Conservation (phyloP, 2,113 vertebrate genomes). For the Oryzias woworae region DNA sequence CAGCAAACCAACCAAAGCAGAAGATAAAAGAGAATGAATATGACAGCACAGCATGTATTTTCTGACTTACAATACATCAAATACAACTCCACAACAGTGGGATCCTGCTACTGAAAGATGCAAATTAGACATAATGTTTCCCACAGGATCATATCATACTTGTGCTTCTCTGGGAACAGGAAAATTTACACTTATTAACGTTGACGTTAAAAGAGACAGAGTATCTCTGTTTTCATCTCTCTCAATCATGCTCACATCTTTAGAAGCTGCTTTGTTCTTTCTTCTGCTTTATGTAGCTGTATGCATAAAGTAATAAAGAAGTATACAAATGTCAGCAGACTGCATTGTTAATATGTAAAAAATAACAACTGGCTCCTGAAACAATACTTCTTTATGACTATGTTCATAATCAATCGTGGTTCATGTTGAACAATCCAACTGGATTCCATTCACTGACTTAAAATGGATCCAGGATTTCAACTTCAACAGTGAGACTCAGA, state of each 20-base stretch:
- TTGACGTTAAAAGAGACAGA: background rate
- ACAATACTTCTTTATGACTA: too few species aligned
- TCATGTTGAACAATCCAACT: too few species aligned
- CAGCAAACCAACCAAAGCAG: background rate
- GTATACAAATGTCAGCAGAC: background rate
- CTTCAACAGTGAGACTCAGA: too few species aligned
- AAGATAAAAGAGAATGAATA: slow-evolving; percentile 20
- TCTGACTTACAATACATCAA: slow-evolving; percentile 29
- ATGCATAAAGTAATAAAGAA: background rate
- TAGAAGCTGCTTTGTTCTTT: too few species aligned
- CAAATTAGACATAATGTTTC: background rate
- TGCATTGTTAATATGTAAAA: too few species aligned
- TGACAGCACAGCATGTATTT: background rate
- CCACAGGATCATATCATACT: background rate
- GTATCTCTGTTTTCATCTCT: background rate
- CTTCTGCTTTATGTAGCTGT: background rate
- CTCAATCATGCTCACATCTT: background rate
- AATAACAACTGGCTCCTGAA: too few species aligned
- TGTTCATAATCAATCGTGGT: too few species aligned
- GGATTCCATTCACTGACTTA: too few species aligned
- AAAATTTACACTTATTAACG: too few species aligned
- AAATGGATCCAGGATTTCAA: too few species aligned
- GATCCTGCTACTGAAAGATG: slow-evolving; percentile 1
- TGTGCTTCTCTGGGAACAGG: too few species aligned
- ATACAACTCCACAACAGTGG: slow-evolving; percentile 3